phyloP scores from a whole-genome alignment of 2,797 vertebrate genomes.

The Etheostoma perlongum region DNA sequence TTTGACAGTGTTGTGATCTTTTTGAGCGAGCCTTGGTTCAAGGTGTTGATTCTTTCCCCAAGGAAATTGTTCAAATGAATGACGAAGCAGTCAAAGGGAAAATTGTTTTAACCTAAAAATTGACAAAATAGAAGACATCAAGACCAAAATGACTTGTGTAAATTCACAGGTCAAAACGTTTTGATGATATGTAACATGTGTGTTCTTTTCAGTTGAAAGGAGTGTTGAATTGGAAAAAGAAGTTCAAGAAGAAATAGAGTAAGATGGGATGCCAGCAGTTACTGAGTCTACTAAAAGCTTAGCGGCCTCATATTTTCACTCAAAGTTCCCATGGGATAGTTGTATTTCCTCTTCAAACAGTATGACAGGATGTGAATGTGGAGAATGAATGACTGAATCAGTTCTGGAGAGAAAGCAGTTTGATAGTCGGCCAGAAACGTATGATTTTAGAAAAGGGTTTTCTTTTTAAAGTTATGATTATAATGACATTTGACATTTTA shows the following conservation, averaged over 20 bases:
- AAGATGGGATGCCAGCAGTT: neutral
- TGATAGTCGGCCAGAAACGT: neutral
- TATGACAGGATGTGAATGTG: neutral
- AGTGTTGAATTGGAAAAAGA: too few relatives aligned
- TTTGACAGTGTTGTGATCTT: neutral
- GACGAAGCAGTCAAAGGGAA: neutral
- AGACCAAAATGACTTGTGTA: neutral
- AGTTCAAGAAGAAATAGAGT: too few relatives aligned
- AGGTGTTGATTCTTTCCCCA: neutral
- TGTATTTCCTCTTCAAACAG: conserved; percentile 26
- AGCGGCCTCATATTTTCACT: neutral
- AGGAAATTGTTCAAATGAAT: neutral
- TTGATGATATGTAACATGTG: too few relatives aligned
- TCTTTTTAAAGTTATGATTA: too few relatives aligned
- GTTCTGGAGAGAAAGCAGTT: neutral
- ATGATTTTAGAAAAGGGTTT: neutral
- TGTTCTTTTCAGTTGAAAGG: neutral
- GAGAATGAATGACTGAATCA: neutral
- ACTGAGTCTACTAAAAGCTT: neutral
- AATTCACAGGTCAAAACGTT: neutral
- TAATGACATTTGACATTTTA: neutral
- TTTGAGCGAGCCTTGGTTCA: too few relatives aligned
- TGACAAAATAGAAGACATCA: neutral
- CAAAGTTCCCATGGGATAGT: neutral
- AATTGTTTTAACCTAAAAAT: too few relatives aligned